These are phyloP conservation scores for Scelioninae gen. 2 DNA, from an alignment of 2,888 invertebrate species.

Conservation along the genomic window DNA sequence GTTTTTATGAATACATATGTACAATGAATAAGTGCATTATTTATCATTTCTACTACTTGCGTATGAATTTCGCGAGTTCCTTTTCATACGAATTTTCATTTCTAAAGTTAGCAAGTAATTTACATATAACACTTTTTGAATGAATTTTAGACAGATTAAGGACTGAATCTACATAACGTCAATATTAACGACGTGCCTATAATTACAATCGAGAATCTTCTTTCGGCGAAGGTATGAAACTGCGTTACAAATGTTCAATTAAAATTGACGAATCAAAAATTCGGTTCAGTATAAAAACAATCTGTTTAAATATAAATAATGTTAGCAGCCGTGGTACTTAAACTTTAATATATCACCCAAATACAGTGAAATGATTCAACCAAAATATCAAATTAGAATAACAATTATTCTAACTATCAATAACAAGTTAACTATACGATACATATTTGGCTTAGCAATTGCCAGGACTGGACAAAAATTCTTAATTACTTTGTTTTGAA, in stretches of 20 bases:
- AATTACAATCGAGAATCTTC: conserved; percentile 40
- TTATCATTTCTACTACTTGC: conserved; percentile 9
- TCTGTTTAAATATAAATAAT: not conserved
- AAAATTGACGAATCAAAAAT: conserved; percentile 41
- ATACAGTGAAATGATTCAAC: not conserved
- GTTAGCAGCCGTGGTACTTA: no score
- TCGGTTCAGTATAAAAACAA: conserved; percentile 15
- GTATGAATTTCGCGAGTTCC: conserved; percentile 30
- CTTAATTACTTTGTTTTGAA: no score
- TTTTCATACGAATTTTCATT: conserved; percentile 19
- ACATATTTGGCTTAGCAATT: conserved; percentile 3
- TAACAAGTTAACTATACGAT: not conserved
- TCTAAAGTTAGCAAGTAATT: conserved; percentile 46
- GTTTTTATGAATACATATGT: no score
- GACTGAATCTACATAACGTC: conserved; percentile 54
- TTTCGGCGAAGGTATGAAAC: conserved; percentile 43
- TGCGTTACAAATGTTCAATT: conserved; percentile 43
- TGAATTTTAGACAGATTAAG: conserved; percentile 54
- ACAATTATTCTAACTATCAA: not conserved
- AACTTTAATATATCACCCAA: no score
- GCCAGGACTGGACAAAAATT: not conserved
- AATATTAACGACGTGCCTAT: conserved; percentile 50
- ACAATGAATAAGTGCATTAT: conserved; percentile 19
- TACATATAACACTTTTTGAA: conserved; percentile 58
- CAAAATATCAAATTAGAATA: not conserved